A percentile compares a stretch with the other conserved stretches of the same genome.
Conservation (phyloP, 2,113 vertebrate species). For the Nanorana parkeri region DNA sequence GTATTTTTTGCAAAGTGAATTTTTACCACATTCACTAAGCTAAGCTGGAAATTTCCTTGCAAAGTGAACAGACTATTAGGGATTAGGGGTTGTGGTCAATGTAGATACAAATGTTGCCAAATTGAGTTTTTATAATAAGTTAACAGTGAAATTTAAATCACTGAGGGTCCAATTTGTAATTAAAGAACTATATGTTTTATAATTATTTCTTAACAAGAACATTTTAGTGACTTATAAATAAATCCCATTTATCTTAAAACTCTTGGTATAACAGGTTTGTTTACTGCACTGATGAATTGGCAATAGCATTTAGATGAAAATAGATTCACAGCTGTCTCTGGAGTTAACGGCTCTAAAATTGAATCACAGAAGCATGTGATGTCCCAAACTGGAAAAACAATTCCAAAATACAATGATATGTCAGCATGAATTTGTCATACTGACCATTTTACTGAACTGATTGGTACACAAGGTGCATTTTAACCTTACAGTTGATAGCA, state of each 20-base stretch:
- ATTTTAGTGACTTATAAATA: background rate
- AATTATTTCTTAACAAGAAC: too few relatives aligned
- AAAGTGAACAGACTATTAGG: too few relatives aligned
- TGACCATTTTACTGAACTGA: conserved; percentile 19
- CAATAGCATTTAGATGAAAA: conserved; percentile 40
- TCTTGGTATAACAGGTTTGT: conserved; percentile 23
- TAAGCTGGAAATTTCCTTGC: too few relatives aligned
- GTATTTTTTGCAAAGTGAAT: too few relatives aligned
- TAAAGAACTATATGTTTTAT: too few relatives aligned
- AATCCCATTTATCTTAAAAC: conserved; percentile 21
- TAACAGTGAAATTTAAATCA: too few relatives aligned
- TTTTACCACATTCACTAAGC: too few relatives aligned
- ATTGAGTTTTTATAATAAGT: too few relatives aligned
- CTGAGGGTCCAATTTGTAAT: too few relatives aligned
- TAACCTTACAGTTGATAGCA: conserved; percentile 36
- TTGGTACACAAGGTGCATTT: conserved; percentile 10
- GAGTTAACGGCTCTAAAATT: conserved; percentile 41
- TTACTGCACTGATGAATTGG: conserved; percentile 30
- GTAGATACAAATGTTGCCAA: too few relatives aligned
- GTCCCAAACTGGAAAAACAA: conserved; percentile 44
- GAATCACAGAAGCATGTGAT: conserved; percentile 40
- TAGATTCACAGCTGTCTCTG: conserved; percentile 37
- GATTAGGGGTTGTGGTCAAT: too few relatives aligned
- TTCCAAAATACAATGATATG: conserved; percentile 45
- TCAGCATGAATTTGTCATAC: conserved; percentile 44